Evolutionary conservation across 2,888 invertebrate genomes (phyloP).

Genomic region (Mesorhabditis spiculigera): DNA sequence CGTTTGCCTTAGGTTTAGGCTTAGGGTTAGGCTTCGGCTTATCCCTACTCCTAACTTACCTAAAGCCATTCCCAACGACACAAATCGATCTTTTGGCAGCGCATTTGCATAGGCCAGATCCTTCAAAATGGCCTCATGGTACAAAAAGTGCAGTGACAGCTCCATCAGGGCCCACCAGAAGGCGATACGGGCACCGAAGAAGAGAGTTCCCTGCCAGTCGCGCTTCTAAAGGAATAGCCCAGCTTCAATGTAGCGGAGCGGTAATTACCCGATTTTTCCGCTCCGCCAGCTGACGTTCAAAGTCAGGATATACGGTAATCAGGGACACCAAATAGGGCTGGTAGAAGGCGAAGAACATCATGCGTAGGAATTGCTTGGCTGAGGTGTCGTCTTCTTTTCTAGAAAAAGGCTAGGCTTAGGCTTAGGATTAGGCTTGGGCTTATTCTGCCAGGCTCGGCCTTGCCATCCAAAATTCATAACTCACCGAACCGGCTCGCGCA

Average conservation of each 20-base stretch:
- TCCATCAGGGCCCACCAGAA: constrained; percentile 59
- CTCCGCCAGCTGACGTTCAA: constrained; percentile 47
- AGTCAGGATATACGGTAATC: constrained; percentile 58
- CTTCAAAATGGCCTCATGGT: constrained; percentile 59
- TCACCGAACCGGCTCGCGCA: constrained; percentile 15
- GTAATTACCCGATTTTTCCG: constrained; percentile 16
- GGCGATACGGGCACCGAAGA: constrained; percentile 49
- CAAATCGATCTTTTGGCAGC: constrained; percentile 53
- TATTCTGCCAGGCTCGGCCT: background rate
- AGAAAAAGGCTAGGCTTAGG: background rate
- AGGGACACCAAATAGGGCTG: constrained; percentile 60
- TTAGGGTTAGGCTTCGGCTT: background rate
- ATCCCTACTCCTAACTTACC: constrained; percentile 20
- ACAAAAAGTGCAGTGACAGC: constrained; percentile 59
- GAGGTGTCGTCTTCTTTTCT: constrained; percentile 26
- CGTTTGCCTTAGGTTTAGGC: background rate
- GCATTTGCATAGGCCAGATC: constrained; percentile 25
- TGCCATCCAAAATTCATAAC: background rate
- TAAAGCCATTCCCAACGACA: constrained; percentile 54
- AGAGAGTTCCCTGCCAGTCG: constrained; percentile 34
- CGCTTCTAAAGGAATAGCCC: constrained; percentile 4
- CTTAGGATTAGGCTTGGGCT: too few relatives aligned
- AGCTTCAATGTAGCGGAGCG: too few relatives aligned
- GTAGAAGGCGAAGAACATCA: constrained; percentile 61
- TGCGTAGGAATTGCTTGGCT: constrained; percentile 40